Base-by-base conservation (phyloP, 2,113 vertebrate genomes). In the Passer montanus region DNA sequence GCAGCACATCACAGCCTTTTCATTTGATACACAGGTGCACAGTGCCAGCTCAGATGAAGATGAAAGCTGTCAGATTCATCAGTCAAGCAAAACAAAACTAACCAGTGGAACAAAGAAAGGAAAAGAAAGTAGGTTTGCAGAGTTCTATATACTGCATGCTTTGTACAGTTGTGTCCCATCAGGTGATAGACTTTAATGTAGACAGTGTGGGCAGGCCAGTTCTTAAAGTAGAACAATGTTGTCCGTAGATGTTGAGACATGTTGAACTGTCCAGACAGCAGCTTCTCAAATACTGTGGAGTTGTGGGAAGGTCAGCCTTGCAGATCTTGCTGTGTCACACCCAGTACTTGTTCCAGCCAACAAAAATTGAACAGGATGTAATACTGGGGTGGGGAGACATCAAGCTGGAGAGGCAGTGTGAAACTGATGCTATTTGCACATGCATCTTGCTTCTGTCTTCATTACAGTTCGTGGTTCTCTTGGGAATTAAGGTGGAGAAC, bases 121-220 rank as follows among this genome's bases (percentile, higher is more conserved):
- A 70, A 93, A 90, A 78, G 64, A 97, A 97, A 88, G 98, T 98
- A 98, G 74, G 97, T 92, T 95, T 95, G 56, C 68, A 66, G 81
- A 96, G 60, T 31, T 88, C 7, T 67, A 35, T 37, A 15, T 89
- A 27, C 60, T n/a, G 37, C 31, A 26, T 60, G 75, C 16, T 79
- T 73, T 70, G 67, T 27, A 37, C n/a, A 15, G 2, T 50, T 86
- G 15, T 75, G 52, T 19, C 47, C 33, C 55, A 47, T 80, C 35
- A 50, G 43, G 39, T 33, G 13, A 24, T 46, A 53, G 15, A 66
- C 11, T 24, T 50, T n/a, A 55, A 39, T 52, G 37, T 43, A 64
- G 49, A 31, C 46, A 60, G 7, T n/a, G 31, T 14, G n/a, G 43
- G 17, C 43, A 83, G 56, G 28, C 24, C 43, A 68, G 2, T 68